Conservation (phyloP, 2,797 vertebrate species). For the Mormyrops boulengeri region DNA sequence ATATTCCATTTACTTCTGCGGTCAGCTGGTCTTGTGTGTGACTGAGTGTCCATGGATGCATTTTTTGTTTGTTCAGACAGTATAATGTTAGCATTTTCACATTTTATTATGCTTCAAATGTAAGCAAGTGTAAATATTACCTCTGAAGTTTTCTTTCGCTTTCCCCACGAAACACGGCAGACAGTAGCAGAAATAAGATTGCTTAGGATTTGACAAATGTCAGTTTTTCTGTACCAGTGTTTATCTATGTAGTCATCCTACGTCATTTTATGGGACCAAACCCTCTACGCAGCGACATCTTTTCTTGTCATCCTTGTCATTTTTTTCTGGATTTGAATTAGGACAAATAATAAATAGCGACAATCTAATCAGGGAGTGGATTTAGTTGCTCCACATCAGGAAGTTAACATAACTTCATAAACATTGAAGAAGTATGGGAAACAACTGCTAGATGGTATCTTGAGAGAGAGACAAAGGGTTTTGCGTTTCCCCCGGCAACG, state of each 20-base stretch:
- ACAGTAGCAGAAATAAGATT: neutral
- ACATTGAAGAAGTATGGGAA: neutral
- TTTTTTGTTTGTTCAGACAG: neutral
- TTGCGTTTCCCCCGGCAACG: neutral
- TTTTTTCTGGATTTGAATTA: neutral
- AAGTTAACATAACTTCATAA: neutral
- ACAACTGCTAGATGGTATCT: neutral
- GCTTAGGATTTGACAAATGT: neutral
- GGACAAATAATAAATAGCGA: neutral
- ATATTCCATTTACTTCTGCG: neutral
- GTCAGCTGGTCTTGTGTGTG: neutral
- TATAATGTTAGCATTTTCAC: neutral
- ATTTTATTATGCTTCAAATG: neutral
- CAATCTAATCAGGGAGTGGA: neutral
- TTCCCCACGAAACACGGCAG: neutral
- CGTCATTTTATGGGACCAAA: neutral
- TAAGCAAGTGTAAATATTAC: neutral
- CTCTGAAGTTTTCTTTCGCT: neutral
- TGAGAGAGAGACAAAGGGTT: neutral
- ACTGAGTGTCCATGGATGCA: neutral
- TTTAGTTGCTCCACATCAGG: neutral
- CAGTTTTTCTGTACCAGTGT: neutral
- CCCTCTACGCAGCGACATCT: neutral
- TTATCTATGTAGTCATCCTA: neutral
- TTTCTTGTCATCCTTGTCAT: neutral